These are phyloP conservation scores for Enteromius afrohamiltoni DNA, from an alignment of 2,797 vertebrate genomes.

Conservation along the genomic window DNA sequence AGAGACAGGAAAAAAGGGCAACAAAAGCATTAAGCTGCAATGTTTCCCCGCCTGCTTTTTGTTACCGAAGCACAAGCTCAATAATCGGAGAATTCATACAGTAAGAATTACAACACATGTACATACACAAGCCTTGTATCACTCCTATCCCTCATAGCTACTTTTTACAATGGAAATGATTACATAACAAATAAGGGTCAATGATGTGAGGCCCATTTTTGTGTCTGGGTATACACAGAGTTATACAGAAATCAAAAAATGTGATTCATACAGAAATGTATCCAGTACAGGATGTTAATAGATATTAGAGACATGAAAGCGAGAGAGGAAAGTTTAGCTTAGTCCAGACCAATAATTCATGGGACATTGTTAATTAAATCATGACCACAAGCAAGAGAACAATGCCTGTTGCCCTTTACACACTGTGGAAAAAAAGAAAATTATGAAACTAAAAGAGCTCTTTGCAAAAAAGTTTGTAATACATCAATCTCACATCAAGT, in stretches of 20 bases:
- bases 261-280: not conserved
- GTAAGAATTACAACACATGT: not conserved
- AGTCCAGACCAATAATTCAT: not conserved
- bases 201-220: not conserved
- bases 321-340: not conserved
- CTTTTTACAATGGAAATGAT: not conserved
- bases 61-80: slow-evolving; percentile 2
- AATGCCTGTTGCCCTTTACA: not conserved
- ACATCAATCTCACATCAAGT: not conserved
- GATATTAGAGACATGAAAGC: not conserved
- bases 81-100: not conserved
- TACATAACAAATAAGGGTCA: not conserved
- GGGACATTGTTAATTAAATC: not conserved
- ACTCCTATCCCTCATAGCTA: not conserved
- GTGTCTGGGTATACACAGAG: not conserved
- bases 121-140: not conserved
- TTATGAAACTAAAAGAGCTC: not conserved
- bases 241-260: not conserved
- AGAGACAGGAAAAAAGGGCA: slow-evolving; percentile 10
- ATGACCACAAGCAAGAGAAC: not conserved
- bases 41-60: not conserved
- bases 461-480: not conserved
- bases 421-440: not conserved
- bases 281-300: not conserved
- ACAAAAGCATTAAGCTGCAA: slow-evolving; percentile 33